Evolutionary conservation across 2,113 vertebrate genomes (phyloP).

Genomic region (Corythornis madagascariensis): DNA sequence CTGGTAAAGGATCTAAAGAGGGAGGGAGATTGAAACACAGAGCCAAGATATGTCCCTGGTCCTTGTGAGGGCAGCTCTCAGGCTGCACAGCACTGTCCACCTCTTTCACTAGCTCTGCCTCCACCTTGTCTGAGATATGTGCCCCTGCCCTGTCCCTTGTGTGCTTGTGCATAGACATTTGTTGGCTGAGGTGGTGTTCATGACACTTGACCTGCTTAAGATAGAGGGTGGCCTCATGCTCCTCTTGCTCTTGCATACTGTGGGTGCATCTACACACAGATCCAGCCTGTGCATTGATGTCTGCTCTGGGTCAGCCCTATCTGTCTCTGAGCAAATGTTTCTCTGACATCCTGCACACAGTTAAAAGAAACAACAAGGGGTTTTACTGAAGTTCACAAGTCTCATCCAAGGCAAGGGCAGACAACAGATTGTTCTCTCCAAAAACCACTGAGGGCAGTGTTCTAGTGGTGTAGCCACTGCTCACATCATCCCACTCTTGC

Average conservation of each 20-base stretch:
- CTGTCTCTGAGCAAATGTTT: not conserved
- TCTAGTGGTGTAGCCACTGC: not conserved
- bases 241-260: not conserved
- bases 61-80: not conserved
- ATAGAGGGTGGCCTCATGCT: rapidly evolving
- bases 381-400: not conserved
- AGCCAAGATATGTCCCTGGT: rapidly evolving
- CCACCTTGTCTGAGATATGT: not conserved
- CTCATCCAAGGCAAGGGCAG: not conserved
- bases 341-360: rapidly evolving
- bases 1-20: not conserved
- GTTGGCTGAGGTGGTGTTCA: not conserved
- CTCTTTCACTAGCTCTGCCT: not conserved
- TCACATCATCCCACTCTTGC: not conserved
- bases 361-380: not conserved
- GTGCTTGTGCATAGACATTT: not conserved
- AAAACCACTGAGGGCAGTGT: not conserved
- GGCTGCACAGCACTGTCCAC: not conserved
- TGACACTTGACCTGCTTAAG: not conserved
- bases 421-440: not conserved
- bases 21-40: not conserved
- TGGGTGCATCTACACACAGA: not conserved
- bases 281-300: not conserved
- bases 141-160: not conserved
- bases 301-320: not conserved